Evolutionary conservation across 2,888 invertebrate species (phyloP).

Genomic region (Rapana venosa): DNA sequence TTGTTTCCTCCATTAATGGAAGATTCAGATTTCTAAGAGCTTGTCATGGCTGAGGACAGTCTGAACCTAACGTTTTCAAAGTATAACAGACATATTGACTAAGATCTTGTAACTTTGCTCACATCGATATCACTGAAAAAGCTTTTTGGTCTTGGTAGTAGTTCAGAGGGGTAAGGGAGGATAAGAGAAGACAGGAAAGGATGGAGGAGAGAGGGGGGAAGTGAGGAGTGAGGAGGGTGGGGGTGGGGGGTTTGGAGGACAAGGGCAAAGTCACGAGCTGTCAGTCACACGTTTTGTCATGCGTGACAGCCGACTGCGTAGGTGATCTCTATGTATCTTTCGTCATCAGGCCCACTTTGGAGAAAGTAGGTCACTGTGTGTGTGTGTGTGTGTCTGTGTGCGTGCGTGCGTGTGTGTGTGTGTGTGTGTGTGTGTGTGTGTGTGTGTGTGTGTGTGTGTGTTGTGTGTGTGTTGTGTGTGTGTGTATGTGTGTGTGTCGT

Average conservation of each 20-base stretch:
- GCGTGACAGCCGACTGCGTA: too few relatives aligned
- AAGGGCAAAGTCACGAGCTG: neutral
- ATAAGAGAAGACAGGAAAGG: neutral
- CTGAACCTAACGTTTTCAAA: too few relatives aligned
- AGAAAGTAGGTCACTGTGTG: neutral
- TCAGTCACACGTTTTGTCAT: too few relatives aligned
- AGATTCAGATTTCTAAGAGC: too few relatives aligned
- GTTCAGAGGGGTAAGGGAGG: neutral
- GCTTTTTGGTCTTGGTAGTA: too few relatives aligned
- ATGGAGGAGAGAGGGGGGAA: neutral
- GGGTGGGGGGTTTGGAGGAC: neutral
- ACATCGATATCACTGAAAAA: too few relatives aligned
- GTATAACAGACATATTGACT: too few relatives aligned
- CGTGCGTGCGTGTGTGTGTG: too few relatives aligned
- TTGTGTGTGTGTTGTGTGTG: too few relatives aligned
- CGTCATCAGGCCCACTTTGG: neutral
- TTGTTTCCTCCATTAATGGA: too few relatives aligned
- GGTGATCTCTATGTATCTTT: neutral
- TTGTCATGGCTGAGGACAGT: too few relatives aligned
- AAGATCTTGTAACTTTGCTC: too few relatives aligned
- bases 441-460: neutral
- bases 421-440: neutral
- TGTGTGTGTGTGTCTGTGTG: neutral
- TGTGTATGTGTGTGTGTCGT: neutral
- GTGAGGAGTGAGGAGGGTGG: neutral